Percentiles rank a stretch among this genome's conserved stretches.
These are phyloP conservation scores for Vultur gryphus DNA, from an alignment of 2,797 vertebrate species.

Conservation along the genomic window DNA sequence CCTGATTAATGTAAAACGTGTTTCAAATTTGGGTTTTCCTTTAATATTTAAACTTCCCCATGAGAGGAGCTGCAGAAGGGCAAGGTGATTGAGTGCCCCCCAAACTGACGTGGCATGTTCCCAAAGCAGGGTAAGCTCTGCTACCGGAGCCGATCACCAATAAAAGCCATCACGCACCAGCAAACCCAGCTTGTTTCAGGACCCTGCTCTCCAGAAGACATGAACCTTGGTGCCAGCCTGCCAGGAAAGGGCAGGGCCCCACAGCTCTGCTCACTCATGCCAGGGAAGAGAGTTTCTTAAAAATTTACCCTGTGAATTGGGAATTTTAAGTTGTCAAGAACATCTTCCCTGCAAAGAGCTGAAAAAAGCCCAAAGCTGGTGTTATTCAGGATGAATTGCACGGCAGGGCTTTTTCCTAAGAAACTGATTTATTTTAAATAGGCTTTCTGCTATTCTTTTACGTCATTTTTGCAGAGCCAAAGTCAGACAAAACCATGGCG, in stretches of 20 bases:
- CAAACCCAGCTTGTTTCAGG: neutral
- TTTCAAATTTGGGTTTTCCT: slow-evolving; percentile 28
- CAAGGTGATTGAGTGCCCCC: neutral
- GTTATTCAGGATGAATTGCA: neutral
- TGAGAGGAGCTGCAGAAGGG: neutral
- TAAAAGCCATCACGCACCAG: neutral
- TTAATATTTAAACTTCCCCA: slow-evolving; percentile 42
- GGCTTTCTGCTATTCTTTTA: neutral
- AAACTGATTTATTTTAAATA: neutral
- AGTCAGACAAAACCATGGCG: neutral
- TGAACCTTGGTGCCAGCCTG: rapidly evolving
- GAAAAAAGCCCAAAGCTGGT: neutral
- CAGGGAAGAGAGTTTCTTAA: neutral
- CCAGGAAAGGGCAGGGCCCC: neutral
- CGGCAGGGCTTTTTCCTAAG: neutral
- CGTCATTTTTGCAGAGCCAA: neutral
- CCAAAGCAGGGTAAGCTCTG: neutral
- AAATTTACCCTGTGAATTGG: neutral
- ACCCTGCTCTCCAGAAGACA: neutral
- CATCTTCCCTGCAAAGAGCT: neutral
- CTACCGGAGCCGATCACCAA: neutral
- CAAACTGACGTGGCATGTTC: neutral
- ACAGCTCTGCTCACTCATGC: neutral
- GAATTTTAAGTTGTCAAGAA: neutral
- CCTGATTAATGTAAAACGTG: slow-evolving; percentile 23